These are phyloP conservation scores for Poecilia picta DNA, from an alignment of 2,797 vertebrate genomes.

Conservation along the genomic window DNA sequence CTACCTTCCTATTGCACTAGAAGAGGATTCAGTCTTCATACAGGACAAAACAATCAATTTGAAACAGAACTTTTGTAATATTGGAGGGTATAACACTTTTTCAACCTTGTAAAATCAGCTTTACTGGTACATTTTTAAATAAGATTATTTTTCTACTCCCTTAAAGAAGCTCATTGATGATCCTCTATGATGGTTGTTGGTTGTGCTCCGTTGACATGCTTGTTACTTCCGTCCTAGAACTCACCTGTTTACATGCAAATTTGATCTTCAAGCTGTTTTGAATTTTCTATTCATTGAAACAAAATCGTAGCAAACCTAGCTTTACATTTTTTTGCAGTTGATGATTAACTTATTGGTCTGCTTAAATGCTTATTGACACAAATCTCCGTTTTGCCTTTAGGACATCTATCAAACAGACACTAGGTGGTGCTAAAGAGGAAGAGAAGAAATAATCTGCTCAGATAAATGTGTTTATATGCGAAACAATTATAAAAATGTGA, in stretches of 20 bases:
- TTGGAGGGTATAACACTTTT: conserved; percentile 20
- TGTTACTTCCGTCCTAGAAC: not conserved
- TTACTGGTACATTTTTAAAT: conserved; percentile 50
- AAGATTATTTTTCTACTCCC: conserved; percentile 71
- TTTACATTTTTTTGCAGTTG: not conserved
- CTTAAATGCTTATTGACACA: not conserved
- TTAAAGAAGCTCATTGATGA: conserved; percentile 37
- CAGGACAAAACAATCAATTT: conserved; percentile 17
- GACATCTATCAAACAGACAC: not conserved
- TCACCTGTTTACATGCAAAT: not conserved
- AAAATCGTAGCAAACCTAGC: not conserved
- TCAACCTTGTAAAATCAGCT: conserved; percentile 38
- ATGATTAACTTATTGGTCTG: not conserved
- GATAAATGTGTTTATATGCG: not conserved
- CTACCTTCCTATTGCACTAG: conserved; percentile 54
- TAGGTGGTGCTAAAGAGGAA: not conserved
- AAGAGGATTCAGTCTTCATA: conserved; percentile 7
- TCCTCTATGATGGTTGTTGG: conserved; percentile 11
- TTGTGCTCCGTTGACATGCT: conserved; percentile 25
- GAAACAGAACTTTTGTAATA: conserved; percentile 23
- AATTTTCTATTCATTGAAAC: conserved; percentile 1
- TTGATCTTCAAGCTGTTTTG: not conserved
- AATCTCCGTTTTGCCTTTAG: not conserved
- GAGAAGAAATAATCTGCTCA: not conserved
- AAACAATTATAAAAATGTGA: not conserved